Conservation (phyloP, 1,140 invertebrate genomes). For the Drosophila kurseongensis region DNA sequence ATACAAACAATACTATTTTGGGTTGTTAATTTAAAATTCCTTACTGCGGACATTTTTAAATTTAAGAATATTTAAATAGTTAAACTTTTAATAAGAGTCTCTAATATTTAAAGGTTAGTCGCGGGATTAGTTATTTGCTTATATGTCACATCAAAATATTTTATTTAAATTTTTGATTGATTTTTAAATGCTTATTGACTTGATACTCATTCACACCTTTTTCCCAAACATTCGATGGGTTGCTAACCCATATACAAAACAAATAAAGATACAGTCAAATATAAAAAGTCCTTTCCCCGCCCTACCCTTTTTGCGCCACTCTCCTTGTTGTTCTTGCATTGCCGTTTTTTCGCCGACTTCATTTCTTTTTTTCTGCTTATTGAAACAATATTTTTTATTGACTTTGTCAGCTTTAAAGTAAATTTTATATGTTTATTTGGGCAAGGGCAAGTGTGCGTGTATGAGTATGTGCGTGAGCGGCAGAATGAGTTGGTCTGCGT, state of each 20-base stretch:
- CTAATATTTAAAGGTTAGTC: too few relatives aligned
- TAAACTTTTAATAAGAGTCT: too few relatives aligned
- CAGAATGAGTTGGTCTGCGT: constrained; percentile 19
- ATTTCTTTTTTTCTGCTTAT: constrained; percentile 67
- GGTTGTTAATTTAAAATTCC: too few relatives aligned
- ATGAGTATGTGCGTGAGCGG: constrained; percentile 3
- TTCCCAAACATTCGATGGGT: not conserved
- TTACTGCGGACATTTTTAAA: too few relatives aligned
- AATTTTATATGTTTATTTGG: constrained; percentile 81
- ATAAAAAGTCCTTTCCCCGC: constrained; percentile 40
- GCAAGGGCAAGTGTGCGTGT: constrained; percentile 41
- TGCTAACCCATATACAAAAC: constrained; percentile 16
- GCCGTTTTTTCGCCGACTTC: constrained; percentile 61
- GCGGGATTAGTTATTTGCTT: too few relatives aligned
- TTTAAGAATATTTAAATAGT: too few relatives aligned
- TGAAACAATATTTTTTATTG: constrained; percentile 83
- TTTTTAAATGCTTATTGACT: not conserved
- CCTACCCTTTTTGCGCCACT: constrained; percentile 6
- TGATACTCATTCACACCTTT: constrained; percentile 12
- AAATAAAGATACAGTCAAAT: constrained; percentile 13
- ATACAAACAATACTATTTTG: too few relatives aligned
- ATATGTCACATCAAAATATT: not conserved
- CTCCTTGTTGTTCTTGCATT: constrained; percentile 45
- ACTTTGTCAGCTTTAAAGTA: constrained; percentile 83
- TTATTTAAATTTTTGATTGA: constrained; percentile 1